A percentile compares a stretch with the other conserved stretches of the same genome.
Evolutionary conservation across 2,113 vertebrate genomes (phyloP).

Genomic region (Nerophis ophidion): DNA sequence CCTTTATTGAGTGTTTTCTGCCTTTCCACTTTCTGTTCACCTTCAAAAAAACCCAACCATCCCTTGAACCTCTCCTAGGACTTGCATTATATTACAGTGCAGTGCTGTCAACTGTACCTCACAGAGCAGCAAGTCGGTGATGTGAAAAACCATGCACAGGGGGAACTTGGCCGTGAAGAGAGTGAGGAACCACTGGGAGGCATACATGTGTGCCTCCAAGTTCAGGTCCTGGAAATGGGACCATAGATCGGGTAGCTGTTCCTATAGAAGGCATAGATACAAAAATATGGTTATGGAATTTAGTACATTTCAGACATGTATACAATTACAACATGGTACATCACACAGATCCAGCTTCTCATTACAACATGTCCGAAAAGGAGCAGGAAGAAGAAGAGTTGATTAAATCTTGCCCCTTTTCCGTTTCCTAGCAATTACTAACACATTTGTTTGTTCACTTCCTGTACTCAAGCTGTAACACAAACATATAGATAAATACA

Average conservation of each 20-base stretch:
- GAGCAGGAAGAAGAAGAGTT: no score
- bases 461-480: no score
- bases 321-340: background rate
- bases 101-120: constrained; percentile 74
- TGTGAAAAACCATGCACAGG: constrained; percentile 99
- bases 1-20: background rate
- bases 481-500: no score
- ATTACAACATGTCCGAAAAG: no score
- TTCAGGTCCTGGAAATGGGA: constrained; percentile 86
- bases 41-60: constrained; percentile 10
- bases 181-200: constrained; percentile 98
- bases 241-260: constrained; percentile 88
- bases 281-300: background rate
- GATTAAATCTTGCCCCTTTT: no score
- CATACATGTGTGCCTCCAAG: constrained; percentile 98
- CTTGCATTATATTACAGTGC: background rate
- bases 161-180: constrained; percentile 99
- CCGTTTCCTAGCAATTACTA: no score
- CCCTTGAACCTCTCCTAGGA: background rate
- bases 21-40: constrained; percentile 4
- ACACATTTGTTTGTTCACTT: no score
- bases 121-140: constrained; percentile 95
- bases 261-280: constrained; percentile 65
- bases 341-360: no score
- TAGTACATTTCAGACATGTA: background rate